Percentiles rank a stretch among this genome's conserved stretches.
Conservation (phyloP, 2,888 invertebrate species). For the Ashinkailepas kermadecensis region DNA sequence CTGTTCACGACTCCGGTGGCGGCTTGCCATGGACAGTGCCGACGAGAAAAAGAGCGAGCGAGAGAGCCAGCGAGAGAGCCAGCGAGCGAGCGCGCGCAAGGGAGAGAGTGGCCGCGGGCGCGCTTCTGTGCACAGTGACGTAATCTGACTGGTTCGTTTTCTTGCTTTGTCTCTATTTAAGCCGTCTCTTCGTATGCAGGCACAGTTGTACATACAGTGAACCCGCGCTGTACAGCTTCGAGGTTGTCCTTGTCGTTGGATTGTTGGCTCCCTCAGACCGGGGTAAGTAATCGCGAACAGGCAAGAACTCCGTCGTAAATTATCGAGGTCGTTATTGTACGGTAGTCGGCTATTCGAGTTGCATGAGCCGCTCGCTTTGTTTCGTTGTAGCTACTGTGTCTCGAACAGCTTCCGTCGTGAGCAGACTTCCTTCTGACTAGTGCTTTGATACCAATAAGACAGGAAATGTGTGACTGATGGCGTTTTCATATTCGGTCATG, state of each 20-base stretch:
- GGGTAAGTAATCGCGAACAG: too few relatives aligned
- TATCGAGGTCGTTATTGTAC: background rate
- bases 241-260: background rate
- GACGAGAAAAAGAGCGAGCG: background rate
- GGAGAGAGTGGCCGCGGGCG: background rate
- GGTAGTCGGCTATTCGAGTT: background rate
- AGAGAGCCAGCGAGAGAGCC: background rate
- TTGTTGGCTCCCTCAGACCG: background rate
- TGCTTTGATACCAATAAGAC: conserved; percentile 21
- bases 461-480: background rate
- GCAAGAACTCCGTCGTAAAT: background rate
- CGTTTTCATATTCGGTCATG: too few relatives aligned
- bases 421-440: background rate
- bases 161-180: background rate
- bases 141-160: background rate
- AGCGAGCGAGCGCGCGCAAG: background rate
- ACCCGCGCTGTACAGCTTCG: background rate
- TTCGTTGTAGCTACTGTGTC: background rate
- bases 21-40: too few relatives aligned
- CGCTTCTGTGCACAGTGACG: background rate
- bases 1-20: too few relatives aligned
- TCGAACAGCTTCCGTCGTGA: background rate
- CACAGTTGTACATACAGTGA: background rate
- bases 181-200: background rate
- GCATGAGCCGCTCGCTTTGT: conserved; percentile 7